Evolutionary conservation across 1,140 invertebrate genomes (phyloP).

Genomic region (Amyelois transitella): DNA sequence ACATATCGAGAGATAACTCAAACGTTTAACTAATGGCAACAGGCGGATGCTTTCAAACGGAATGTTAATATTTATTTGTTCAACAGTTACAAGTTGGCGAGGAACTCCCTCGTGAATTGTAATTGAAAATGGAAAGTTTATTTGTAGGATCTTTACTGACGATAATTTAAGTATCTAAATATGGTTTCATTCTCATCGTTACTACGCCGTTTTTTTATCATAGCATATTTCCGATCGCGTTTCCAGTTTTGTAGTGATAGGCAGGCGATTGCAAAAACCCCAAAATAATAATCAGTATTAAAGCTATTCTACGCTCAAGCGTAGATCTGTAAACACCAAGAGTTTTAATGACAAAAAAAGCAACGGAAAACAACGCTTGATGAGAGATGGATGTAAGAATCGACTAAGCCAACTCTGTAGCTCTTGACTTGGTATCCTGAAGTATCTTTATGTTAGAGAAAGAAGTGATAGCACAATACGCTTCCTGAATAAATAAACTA

Average conservation of each 20-base stretch:
- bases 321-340: too few relatives aligned
- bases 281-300: too few relatives aligned
- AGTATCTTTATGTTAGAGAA: too few relatives aligned
- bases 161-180: not conserved
- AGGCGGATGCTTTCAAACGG: not conserved
- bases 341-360: too few relatives aligned
- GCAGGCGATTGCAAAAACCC: too few relatives aligned
- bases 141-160: not conserved
- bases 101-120: not conserved
- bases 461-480: not conserved
- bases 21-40: not conserved
- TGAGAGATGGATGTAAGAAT: too few relatives aligned
- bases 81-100: not conserved
- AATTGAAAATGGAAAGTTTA: not conserved
- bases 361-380: too few relatives aligned
- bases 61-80: not conserved
- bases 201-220: too few relatives aligned
- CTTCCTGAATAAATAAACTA: not conserved
- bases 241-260: too few relatives aligned
- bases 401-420: too few relatives aligned
- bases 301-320: too few relatives aligned
- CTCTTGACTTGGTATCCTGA: not conserved
- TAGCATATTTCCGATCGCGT: too few relatives aligned
- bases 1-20: not conserved
- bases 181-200: not conserved